Conservation (phyloP, 1,140 invertebrate species). For the Pseudomyrmex concolor region DNA sequence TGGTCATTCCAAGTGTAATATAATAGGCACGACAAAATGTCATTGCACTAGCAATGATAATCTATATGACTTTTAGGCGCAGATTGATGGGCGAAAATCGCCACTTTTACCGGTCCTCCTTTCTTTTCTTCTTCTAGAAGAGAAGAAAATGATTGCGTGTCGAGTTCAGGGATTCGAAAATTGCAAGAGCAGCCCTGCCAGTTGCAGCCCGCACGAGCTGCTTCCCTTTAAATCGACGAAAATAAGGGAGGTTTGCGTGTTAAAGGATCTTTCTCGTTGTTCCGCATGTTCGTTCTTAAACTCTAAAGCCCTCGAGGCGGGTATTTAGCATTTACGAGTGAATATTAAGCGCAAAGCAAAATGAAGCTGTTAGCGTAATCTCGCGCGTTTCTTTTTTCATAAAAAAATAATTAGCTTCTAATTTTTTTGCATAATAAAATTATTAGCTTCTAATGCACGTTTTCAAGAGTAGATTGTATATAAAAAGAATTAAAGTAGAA, state of each 20-base stretch:
- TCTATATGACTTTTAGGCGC: too few species aligned
- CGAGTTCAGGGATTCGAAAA: conserved; percentile 13
- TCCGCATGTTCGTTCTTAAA: conserved; percentile 69
- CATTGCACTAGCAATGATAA: too few species aligned
- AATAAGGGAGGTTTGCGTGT: conserved; percentile 68
- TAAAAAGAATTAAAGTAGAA: too few species aligned
- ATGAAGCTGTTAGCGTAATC: conserved; percentile 31
- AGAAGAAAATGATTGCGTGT: conserved; percentile 18
- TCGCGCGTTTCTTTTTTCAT: neutral
- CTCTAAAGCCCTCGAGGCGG: conserved; percentile 64
- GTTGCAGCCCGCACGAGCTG: conserved; percentile 56
- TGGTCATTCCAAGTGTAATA: too few species aligned
- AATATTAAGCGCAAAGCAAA: conserved; percentile 41
- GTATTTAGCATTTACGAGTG: conserved; percentile 32
- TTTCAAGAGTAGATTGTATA: neutral
- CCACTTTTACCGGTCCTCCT: too few species aligned
- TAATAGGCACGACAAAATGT: too few species aligned
- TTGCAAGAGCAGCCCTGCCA: conserved; percentile 25
- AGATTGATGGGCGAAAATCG: too few species aligned
- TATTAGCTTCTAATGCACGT: too few species aligned
- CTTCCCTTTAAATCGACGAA: conserved; percentile 70
- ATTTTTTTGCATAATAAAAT: neutral
- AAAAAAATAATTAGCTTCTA: neutral
- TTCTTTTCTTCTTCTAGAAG: neutral
- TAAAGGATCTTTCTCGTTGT: conserved; percentile 71